Percentiles rank a stretch among this genome's conserved stretches.
These are phyloP conservation scores for Drosophila buzzatii DNA, from an alignment of 2,888 invertebrate genomes.

Conservation along the genomic window DNA sequence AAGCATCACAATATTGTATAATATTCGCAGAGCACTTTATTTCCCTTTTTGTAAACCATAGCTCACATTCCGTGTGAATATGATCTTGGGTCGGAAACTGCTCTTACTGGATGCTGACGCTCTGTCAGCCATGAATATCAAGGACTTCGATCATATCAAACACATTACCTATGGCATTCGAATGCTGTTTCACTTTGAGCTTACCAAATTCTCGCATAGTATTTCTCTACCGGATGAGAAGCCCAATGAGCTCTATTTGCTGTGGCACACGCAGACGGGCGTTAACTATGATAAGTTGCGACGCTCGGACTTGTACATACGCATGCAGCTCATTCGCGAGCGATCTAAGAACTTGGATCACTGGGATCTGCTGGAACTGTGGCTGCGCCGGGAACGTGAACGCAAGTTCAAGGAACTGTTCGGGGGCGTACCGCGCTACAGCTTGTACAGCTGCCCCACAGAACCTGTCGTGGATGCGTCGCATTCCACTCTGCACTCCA, in stretches of 20 bases:
- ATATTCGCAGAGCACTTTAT: background rate
- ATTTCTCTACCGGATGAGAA: slow-evolving; percentile 71
- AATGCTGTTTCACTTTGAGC: slow-evolving; percentile 85
- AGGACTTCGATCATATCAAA: slow-evolving; percentile 85
- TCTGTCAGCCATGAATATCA: slow-evolving; percentile 86
- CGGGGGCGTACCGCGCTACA: slow-evolving; percentile 18
- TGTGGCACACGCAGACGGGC: slow-evolving; percentile 86
- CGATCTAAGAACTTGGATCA: slow-evolving; percentile 85
- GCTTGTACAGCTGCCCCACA: slow-evolving; percentile 35
- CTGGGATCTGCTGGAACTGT: slow-evolving; percentile 85
- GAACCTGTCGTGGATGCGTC: background rate
- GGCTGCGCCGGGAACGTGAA: slow-evolving; percentile 59
- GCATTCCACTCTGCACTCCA: fast-evolving
- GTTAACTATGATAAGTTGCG: slow-evolving; percentile 85
- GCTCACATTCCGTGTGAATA: slow-evolving; percentile 85
- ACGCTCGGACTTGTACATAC: slow-evolving; percentile 86
- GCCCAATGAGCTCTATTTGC: slow-evolving; percentile 86
- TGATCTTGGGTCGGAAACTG: slow-evolving; percentile 85
- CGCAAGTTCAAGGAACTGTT: slow-evolving; percentile 46
- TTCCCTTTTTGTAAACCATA: slow-evolving; percentile 39
- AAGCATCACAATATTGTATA: background rate
- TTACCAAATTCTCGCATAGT: slow-evolving; percentile 72
- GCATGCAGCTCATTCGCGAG: slow-evolving; percentile 86
- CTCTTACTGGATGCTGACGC: slow-evolving; percentile 86
- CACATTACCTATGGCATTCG: slow-evolving; percentile 83